phyloP scores from a whole-genome alignment of 2,797 vertebrate genomes.

The Lagorchestes hirsutus region DNA sequence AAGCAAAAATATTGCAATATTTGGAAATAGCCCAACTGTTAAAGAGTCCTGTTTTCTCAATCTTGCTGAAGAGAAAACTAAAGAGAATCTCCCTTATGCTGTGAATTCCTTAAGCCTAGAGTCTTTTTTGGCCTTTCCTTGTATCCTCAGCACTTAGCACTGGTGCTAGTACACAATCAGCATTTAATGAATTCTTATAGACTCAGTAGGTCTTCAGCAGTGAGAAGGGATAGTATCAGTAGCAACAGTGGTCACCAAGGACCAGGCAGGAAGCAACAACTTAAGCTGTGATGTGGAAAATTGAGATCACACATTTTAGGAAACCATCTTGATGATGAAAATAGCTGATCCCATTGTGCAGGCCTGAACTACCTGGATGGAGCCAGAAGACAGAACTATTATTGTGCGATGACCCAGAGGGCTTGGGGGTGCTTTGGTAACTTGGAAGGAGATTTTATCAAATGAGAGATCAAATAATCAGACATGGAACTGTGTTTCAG shows the following conservation, averaged over 20 bases:
- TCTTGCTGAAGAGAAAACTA: neutral
- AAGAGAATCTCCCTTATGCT: neutral
- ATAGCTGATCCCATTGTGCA: neutral
- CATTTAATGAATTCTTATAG: neutral
- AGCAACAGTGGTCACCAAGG: neutral
- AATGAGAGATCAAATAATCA: conserved; percentile 45
- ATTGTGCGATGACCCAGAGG: neutral
- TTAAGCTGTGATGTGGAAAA: neutral
- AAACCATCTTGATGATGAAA: neutral
- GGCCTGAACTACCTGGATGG: neutral
- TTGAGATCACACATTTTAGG: neutral
- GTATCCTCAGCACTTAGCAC: neutral
- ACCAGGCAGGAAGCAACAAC: neutral
- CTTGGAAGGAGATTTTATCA: conserved; percentile 43
- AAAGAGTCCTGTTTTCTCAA: neutral
- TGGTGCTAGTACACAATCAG: neutral
- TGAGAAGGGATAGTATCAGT: neutral
- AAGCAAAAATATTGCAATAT: neutral
- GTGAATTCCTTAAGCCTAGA: neutral
- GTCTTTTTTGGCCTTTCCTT: neutral
- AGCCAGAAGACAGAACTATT: neutral
- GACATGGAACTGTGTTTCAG: conserved; percentile 35
- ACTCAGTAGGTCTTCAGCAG: neutral
- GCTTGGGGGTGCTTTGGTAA: neutral
- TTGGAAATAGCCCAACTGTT: neutral